Evolutionary conservation across 2,888 invertebrate species (phyloP).

Genomic region (Drosophila mimica): DNA sequence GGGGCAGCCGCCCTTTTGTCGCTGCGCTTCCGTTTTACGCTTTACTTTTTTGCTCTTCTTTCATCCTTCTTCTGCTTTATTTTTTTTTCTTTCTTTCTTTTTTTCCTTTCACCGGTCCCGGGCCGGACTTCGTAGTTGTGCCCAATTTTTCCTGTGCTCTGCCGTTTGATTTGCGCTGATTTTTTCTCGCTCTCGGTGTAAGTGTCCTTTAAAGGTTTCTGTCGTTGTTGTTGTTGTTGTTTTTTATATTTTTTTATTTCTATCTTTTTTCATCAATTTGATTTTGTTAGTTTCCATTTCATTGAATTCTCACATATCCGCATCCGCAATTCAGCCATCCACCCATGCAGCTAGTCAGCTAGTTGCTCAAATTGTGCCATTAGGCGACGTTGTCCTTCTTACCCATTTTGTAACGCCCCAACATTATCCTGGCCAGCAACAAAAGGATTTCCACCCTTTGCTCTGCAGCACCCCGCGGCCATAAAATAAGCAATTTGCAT

Average conservation of each 20-base stretch:
- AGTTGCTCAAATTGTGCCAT: conserved; percentile 79
- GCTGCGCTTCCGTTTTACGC: conserved; percentile 61
- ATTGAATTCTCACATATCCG: conserved; percentile 80
- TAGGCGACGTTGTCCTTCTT: conserved; percentile 68
- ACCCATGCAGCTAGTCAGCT: conserved; percentile 42
- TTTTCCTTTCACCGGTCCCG: conserved; percentile 34
- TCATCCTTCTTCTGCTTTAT: background rate
- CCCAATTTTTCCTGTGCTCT: conserved; percentile 71
- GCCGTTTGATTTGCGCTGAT: conserved; percentile 78
- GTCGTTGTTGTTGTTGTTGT: conserved; percentile 13
- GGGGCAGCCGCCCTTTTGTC: conserved; percentile 61
- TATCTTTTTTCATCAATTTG: conserved; percentile 63
- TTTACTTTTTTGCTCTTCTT: conserved; percentile 29
- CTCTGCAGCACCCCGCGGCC: conserved; percentile 49
- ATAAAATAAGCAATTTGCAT: conserved; percentile 84
- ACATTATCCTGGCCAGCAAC: conserved; percentile 53
- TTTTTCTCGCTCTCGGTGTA: conserved; percentile 46
- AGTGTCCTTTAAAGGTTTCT: conserved; percentile 69
- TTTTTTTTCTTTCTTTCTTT: background rate
- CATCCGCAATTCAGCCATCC: conserved; percentile 54
- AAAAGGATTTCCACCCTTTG: conserved; percentile 39
- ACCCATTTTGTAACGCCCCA: conserved; percentile 41
- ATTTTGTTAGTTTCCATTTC: conserved; percentile 82
- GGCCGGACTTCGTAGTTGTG: conserved; percentile 52
- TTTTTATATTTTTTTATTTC: conserved; percentile 20